Percentiles rank a stretch among this genome's conserved stretches.
phyloP scores from a whole-genome alignment of 2,113 vertebrate species.

The Daboia siamensis region DNA sequence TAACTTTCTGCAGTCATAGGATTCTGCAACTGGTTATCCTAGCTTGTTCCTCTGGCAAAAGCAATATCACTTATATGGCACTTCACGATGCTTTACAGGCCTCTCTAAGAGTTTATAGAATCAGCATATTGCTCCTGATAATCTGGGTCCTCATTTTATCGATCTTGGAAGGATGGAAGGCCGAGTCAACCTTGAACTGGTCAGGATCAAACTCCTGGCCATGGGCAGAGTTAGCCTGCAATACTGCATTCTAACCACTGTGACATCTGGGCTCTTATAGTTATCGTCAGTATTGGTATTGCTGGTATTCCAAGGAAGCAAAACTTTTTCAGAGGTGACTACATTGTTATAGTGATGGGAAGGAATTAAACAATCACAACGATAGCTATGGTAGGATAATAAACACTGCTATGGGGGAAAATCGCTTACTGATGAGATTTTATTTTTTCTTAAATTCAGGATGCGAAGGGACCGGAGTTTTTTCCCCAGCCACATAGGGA shows the following conservation, averaged over 20 bases:
- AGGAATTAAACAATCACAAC: not conserved
- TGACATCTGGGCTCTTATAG: not conserved
- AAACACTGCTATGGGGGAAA: not conserved
- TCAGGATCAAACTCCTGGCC: no score
- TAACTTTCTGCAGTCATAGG: not conserved
- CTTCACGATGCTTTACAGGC: not conserved
- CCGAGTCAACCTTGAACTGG: no score
- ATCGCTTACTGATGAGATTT: conserved; percentile 78
- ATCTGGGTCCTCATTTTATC: no score
- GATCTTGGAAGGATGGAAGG: no score
- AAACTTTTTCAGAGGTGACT: not conserved
- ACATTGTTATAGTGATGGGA: not conserved
- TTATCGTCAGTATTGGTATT: not conserved
- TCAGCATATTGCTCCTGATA: not conserved
- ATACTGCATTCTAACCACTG: no score
- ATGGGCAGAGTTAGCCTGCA: no score
- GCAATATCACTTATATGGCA: not conserved
- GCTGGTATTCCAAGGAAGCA: not conserved
- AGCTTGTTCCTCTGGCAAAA: not conserved
- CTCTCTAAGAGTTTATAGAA: no score
- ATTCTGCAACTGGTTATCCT: not conserved
- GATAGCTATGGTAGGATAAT: not conserved
- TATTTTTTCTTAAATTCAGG: conserved; percentile 76
- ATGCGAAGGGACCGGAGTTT: conserved; percentile 74
- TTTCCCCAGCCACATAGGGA: conserved; percentile 82